Percentiles rank a stretch among this genome's conserved stretches.
These are phyloP conservation scores for Narcine bancroftii DNA, from an alignment of 2,113 vertebrate genomes.

Conservation along the genomic window DNA sequence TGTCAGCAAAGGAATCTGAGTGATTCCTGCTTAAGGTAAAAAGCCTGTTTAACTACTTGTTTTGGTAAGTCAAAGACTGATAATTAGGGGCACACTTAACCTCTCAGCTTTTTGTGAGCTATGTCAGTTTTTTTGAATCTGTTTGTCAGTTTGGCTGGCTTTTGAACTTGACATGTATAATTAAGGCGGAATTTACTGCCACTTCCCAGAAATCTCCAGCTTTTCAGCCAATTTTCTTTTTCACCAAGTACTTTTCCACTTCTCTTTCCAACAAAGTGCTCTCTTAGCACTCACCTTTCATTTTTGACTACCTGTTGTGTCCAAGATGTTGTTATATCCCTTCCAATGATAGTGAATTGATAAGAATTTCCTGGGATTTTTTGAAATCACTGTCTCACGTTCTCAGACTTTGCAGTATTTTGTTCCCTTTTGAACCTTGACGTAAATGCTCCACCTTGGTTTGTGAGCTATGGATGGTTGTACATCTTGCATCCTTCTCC, in stretches of 20 bases:
- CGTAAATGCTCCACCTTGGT: not conserved
- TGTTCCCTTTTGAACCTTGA: not conserved
- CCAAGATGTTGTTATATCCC: not conserved
- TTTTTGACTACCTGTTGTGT: not conserved
- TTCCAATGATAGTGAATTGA: not conserved
- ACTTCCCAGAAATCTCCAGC: not conserved
- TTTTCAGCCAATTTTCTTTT: not conserved
- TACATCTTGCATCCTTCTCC: too few species aligned
- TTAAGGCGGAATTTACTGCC: not conserved
- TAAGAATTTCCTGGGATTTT: not conserved
- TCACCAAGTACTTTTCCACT: too few species aligned
- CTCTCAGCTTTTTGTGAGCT: not conserved
- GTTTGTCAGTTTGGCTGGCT: not conserved
- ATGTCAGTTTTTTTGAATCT: not conserved
- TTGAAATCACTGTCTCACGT: not conserved
- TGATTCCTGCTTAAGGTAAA: not conserved
- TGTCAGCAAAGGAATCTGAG: not conserved
- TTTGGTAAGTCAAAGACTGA: not conserved
- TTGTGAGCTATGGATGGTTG: not conserved
- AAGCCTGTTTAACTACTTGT: slow-evolving; percentile 14
- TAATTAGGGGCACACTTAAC: not conserved
- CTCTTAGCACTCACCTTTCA: not conserved
- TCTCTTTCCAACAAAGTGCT: not conserved
- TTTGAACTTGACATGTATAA: not conserved
- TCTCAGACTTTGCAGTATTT: not conserved